Base-by-base conservation (phyloP, 2,113 vertebrate species). In the Peucedramus taeniatus region DNA sequence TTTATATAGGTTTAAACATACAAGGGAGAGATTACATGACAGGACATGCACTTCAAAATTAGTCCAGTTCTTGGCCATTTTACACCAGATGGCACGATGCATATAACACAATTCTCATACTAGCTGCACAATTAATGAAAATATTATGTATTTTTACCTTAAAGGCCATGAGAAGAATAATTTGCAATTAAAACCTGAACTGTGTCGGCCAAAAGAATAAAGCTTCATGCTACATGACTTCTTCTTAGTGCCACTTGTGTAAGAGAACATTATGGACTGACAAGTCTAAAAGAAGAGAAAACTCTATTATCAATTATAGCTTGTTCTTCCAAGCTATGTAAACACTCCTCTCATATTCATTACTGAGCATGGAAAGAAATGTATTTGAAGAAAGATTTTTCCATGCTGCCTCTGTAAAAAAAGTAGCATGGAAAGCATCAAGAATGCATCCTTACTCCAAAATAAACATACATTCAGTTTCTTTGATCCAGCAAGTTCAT, bases 281-380 rank as follows among this genome's bases (percentile, higher is more conserved):
- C 40, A 86, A 13, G 24, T 64, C 40, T 44, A 57, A 40, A 80
- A 93, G 45, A 94, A 81, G 19, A 87, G 40, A 72, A 82, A 65
- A 79, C 19, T 61, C 30, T 63, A 47, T 24, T 70, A 66, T 70
- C 83, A 78, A n/a, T 45, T 57, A 37, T 10, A 90, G 45, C 21
- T 57, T 51, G 28, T 21, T 88, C 27, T 87, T 88, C 37, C 83
- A 92, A 61, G 31, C 26, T 57, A 79, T 1, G 3, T 3, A 70
- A 65, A 45, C 9, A 23, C 15, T 59, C 21, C 42, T 69, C 35
- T 82, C 20, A 31, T 15, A 89, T 6, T 82, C 47, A 75, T 49
- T 88, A 92, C 15, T 71, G 47, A 76, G 47, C 35, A 47, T 6
- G 3, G 47, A 54, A 78, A 54, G 20, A 86, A 63, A 23, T 2